Evolutionary conservation across 2,113 vertebrate species (phyloP).

Genomic region (Megalops atlanticus): DNA sequence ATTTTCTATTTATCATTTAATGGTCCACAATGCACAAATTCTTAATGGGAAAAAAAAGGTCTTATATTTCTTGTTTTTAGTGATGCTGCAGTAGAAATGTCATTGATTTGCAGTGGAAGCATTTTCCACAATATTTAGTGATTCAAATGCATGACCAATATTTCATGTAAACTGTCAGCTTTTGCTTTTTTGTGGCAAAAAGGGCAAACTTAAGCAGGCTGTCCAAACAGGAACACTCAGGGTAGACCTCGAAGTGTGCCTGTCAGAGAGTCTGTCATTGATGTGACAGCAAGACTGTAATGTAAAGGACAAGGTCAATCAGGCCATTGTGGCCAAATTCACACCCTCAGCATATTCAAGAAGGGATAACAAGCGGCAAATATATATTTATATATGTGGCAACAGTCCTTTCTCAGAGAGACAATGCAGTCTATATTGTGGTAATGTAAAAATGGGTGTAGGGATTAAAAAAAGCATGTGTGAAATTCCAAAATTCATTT

Average conservation of each 20-base stretch:
- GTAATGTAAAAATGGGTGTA: background rate
- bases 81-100: background rate
- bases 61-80: background rate
- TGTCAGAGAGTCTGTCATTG: background rate
- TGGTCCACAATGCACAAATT: background rate
- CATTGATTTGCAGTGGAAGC: background rate
- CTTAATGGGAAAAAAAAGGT: conserved; percentile 22
- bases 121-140: background rate
- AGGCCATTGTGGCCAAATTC: background rate
- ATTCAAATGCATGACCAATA: background rate
- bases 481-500: background rate
- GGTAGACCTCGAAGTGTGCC: too few relatives aligned
- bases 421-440: too few relatives aligned
- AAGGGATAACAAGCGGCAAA: too few relatives aligned
- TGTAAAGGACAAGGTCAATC: background rate
- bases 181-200: background rate
- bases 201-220: too few relatives aligned
- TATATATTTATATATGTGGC: background rate
- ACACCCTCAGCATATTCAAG: background rate
- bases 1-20: conserved; percentile 1
- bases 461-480: too few relatives aligned
- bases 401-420: background rate
- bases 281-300: background rate
- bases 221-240: too few relatives aligned
- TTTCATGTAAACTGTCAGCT: background rate